Evolutionary conservation across 2,797 vertebrate species (phyloP), one percentile per base, ranked within the genome.

Genomic region (Agapornis canus): DNA sequence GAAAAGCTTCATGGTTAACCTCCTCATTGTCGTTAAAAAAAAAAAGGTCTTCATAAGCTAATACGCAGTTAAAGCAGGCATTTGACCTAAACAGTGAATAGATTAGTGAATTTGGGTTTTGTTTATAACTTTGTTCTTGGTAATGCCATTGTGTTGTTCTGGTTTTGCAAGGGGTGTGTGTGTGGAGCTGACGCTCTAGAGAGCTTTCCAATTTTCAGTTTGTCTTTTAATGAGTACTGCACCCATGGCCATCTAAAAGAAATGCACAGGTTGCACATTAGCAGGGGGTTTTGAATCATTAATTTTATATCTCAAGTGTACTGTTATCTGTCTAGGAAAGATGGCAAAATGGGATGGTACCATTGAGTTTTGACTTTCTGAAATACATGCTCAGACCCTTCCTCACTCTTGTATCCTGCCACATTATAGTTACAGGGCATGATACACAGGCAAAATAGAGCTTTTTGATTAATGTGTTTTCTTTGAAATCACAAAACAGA

Each of bases 141-240:
- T 22, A 72, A 20, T 0, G 5, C 18, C 0, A 0, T 59, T 3
- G 1, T 56, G 18, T 6, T 85, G 21, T 43, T 85, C 56, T 47
- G 35, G 9, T 78, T 89, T 91, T 66, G 35, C 0, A 0, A 79
- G 29, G 15, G 9, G 40, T 6, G 17, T 54, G 37, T 10, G 13
- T 48, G 35, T 35, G 17, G 11, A 2, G 16, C 43, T 72, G 57
- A 22, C 9, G 39, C 37, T 85, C 51, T 26, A 66, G 35, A 48
- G 18, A 60, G 13, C 14, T 68, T 89, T 91, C 57, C 20, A 45
- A 35, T 35, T 92, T 90, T 61, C 70, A 26, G 8, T 73, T 77
- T 57, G 48, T 15, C 18, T 80, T 92, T 90, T 66, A 89, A 57
- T 60, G 48, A 76, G 52, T 64, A 17, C 18, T 79, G 32, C 6